Percentiles rank a stretch among this genome's conserved stretches.
These are phyloP conservation scores for Argya squamiceps DNA, from an alignment of 2,797 vertebrate genomes.

Conservation along the genomic window DNA sequence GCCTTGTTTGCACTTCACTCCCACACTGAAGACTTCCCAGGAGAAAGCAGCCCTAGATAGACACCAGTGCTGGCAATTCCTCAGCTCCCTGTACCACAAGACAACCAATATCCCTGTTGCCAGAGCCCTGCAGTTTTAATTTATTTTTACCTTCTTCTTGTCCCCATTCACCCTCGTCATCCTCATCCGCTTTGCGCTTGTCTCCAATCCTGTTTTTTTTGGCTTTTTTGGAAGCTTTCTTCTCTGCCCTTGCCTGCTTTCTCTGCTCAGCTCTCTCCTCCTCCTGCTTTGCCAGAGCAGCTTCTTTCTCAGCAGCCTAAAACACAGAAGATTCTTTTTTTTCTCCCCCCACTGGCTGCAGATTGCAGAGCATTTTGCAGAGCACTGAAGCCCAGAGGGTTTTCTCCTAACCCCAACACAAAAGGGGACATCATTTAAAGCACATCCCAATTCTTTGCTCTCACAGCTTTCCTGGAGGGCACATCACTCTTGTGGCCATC, in stretches of 20 bases:
- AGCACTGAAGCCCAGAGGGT: neutral
- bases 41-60: neutral
- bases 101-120: rapidly evolving
- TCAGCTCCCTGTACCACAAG: neutral
- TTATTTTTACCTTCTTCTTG: constrained; percentile 71
- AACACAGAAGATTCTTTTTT: neutral
- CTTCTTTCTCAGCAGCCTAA: constrained; percentile 92
- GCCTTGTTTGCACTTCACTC: neutral
- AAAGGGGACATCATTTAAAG: neutral
- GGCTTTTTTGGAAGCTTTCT: constrained; percentile 86
- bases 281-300: constrained; percentile 82
- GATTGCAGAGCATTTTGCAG: neutral
- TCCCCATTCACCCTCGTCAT: constrained; percentile 74
- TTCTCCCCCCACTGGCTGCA: neutral
- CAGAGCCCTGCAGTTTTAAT: neutral
- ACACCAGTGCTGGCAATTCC: neutral
- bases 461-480: neutral
- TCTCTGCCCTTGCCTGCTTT: constrained; percentile 83
- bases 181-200: constrained; percentile 83
- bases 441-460: neutral
- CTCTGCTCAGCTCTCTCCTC: constrained; percentile 85
- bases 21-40: neutral
- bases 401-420: neutral
- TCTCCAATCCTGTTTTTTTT: constrained; percentile 80
- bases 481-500: neutral